These are phyloP conservation scores for Phortica okadai DNA, from an alignment of 2,888 invertebrate genomes.

Conservation along the genomic window DNA sequence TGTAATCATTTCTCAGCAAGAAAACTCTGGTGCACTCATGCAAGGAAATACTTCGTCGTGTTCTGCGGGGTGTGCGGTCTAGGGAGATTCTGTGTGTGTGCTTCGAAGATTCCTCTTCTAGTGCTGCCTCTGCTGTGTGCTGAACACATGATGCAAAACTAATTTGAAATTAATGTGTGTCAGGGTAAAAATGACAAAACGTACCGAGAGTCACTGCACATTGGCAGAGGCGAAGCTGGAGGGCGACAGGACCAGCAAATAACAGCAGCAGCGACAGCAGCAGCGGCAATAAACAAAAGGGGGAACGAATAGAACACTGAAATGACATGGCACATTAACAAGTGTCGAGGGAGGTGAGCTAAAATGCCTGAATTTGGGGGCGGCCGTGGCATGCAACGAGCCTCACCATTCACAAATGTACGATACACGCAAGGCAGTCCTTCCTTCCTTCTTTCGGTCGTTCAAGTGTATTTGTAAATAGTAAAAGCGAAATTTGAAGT, in stretches of 20 bases:
- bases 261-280: background rate
- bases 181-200: constrained; percentile 32
- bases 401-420: background rate
- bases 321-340: no score
- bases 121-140: constrained; percentile 76
- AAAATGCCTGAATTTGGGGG: no score
- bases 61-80: background rate
- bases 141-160: constrained; percentile 77
- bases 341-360: no score
- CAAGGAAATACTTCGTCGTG: background rate
- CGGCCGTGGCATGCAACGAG: no score
- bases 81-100: background rate
- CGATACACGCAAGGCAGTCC: background rate
- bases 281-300: background rate
- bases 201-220: constrained; percentile 49
- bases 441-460: background rate
- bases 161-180: constrained; percentile 77
- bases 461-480: constrained; percentile 25
- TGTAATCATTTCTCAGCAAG: constrained; percentile 3
- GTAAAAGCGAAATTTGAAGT: constrained; percentile 17
- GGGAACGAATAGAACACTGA: constrained; percentile 8
- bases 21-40: constrained; percentile 16
- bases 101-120: background rate
- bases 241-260: constrained; percentile 9
- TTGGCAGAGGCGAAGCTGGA: constrained; percentile 58